Evolutionary conservation across 1,140 invertebrate species (phyloP).

Genomic region (Drosophila sturtevanti): DNA sequence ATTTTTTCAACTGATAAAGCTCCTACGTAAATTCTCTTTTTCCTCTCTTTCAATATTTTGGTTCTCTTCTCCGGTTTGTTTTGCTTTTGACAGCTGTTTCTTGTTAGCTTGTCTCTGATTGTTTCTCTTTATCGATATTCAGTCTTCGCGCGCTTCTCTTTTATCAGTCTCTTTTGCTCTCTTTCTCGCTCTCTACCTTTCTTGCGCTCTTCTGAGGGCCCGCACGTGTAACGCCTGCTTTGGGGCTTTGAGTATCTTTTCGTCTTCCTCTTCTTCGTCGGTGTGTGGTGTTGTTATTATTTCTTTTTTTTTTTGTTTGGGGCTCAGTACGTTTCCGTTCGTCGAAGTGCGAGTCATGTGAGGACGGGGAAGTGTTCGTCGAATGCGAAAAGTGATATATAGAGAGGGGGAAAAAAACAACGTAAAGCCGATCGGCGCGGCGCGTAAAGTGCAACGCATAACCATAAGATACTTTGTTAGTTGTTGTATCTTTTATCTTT

Average conservation of each 20-base stretch:
- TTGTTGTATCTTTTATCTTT: conserved; percentile 32
- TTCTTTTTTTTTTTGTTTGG: conserved; percentile 54
- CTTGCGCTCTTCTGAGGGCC: background rate
- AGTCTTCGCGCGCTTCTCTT: conserved; percentile 15
- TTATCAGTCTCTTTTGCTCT: conserved; percentile 23
- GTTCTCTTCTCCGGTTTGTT: conserved; percentile 48
- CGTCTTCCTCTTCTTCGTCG: background rate
- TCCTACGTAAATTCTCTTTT: background rate
- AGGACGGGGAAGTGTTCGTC: conserved; percentile 23
- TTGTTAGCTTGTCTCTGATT: background rate
- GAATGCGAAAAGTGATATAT: background rate
- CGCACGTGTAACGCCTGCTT: conserved; percentile 41
- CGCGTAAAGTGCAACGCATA: background rate
- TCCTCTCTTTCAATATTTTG: conserved; percentile 28
- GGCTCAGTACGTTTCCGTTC: conserved; percentile 67
- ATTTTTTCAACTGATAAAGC: conserved; percentile 44
- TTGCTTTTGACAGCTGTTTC: conserved; percentile 47
- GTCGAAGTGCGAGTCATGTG: conserved; percentile 66
- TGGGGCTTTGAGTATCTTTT: conserved; percentile 32
- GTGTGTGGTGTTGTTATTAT: conserved; percentile 30
- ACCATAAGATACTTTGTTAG: background rate
- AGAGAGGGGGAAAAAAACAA: background rate
- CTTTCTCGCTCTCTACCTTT: background rate
- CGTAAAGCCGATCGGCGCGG: background rate
- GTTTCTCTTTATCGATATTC: conserved; percentile 3